phyloP scores from a whole-genome alignment of 2,113 vertebrate genomes.

The Etheostoma cragini region DNA sequence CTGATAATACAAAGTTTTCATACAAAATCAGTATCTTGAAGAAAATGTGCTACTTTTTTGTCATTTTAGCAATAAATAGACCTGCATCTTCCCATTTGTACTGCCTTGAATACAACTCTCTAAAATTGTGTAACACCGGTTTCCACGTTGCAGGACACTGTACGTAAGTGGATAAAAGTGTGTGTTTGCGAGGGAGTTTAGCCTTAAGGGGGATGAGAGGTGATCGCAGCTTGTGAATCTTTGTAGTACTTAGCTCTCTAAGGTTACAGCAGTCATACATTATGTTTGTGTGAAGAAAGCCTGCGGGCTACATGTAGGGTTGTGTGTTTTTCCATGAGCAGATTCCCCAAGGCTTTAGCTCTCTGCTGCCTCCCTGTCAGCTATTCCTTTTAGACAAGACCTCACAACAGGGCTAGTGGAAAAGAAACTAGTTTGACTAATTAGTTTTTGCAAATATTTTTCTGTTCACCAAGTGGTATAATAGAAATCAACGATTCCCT shows the following conservation, averaged over 20 bases:
- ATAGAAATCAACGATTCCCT: constrained; percentile 36
- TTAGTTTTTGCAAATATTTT: constrained; percentile 59
- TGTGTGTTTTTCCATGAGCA: constrained; percentile 49
- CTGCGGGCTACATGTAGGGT: constrained; percentile 20
- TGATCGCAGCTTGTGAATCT: constrained; percentile 49
- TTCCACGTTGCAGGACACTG: constrained; percentile 35
- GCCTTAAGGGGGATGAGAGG: constrained; percentile 56
- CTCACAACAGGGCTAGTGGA: constrained; percentile 6
- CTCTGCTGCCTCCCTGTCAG: constrained; percentile 31
- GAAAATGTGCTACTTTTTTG: background rate
- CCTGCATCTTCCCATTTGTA: constrained; percentile 18
- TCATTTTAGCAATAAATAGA: background rate
- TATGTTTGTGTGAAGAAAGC: constrained; percentile 50
- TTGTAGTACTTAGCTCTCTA: constrained; percentile 29
- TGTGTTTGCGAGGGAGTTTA: constrained; percentile 59
- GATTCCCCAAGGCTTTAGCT: constrained; percentile 23
- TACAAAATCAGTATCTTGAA: background rate
- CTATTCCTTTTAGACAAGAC: constrained; percentile 35
- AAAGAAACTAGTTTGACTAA: constrained; percentile 49
- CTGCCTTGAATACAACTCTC: constrained; percentile 20
- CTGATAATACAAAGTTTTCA: background rate
- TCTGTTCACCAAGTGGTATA: constrained; percentile 6
- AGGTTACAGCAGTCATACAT: constrained; percentile 37
- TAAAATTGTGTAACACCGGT: constrained; percentile 33
- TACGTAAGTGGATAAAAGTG: constrained; percentile 52